Evolutionary conservation across 2,888 invertebrate species (phyloP), one percentile per base, ranked within the genome.

Genomic region (Rotaria socialis): DNA sequence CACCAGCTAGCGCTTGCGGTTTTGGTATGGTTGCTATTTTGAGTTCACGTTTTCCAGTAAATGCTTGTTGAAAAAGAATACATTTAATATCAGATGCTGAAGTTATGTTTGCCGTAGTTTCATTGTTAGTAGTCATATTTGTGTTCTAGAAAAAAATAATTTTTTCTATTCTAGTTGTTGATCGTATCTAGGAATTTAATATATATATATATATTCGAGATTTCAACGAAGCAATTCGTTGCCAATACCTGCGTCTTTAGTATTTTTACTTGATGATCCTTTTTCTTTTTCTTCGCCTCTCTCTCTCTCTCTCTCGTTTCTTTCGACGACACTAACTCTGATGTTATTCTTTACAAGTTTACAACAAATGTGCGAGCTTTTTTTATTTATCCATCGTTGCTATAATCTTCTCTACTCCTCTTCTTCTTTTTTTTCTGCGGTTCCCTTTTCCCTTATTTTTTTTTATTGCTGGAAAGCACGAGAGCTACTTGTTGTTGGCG

Each of bases 1-100:
- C 80, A 75, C 47, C 84, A 43, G 27, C 52, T 41, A 80, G 86
- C 24, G 24, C 1, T 52, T 55, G 41, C 47, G n/a, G 47, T 43
- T 75, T 52, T 35, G 86, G 86, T 35, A 74, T 86, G n/a, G 75
- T 80, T 43, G 50, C 80, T 52, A 52, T 52, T 47, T 80, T 86
- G 6, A 86, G 19, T 84, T 86, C 75, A 14, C 86, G 47, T 50
- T 75, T 75, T 27, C 86, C 75, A 14, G 75, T 27, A 35, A 55
- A 86, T 7, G 47, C 35, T 80, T 86, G 86, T 47, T 80, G 80
- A 24, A 86, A 24, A 24, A 86, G 7, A n/a, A 86, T 55, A 41
- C 86, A 86, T 80, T 80, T 86, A 14, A 86, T 80, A 47, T 86
- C 86, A 27, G 67, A 67, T 35, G 35, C 6, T 35, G 80, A 24